Evolutionary conservation across 2,888 invertebrate species (phyloP), one percentile per base, ranked within the genome.

Genomic region (Bombyx huttoni): DNA sequence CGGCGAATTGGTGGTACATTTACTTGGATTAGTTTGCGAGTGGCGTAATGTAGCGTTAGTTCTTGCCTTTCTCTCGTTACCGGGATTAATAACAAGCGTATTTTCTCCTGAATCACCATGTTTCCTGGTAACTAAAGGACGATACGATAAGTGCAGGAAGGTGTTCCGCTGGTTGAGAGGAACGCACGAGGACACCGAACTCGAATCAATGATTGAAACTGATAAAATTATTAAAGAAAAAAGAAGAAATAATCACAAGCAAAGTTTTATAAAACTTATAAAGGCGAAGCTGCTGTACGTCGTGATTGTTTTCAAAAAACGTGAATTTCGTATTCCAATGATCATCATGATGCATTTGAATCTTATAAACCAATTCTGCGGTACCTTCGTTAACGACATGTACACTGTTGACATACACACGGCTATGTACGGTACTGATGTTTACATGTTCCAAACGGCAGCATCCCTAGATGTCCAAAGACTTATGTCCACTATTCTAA

Each of bases 31-130:
- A 3, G 89, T 84, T 59, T 63, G 90, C 0, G 67, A 74, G 45
- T 92, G 91, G 91, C 76, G 88, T 60, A 68, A 67, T 3, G 85
- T 89, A 1, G 90, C 90, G 0, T 65, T 89, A 8, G 64, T 90
- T 0, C 84, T 86, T 53, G 76, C 79, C 0, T 55, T 72, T 0
- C 67, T 89, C 7, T 80, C 89, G 0, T 67, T 89, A 8, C 56
- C 82, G 2, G 81, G 89, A 34, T 65, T 91, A 35, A 33, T 78
- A 0, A 70, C 78, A 7, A 68, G 73, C 1, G 60, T 75, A 34
- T 71, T 67, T 47, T 73, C 76, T 0, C 91, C 91, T 0, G 93
- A 93, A 69, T 89, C 92, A 1, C 92, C 92, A 0, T 83, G 85
- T 52, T 93, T 92, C 91, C 64, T 93, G 14, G 81, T 91, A 0